Conservation (phyloP, 2,113 vertebrate genomes). For the Meleagris gallopavo region DNA sequence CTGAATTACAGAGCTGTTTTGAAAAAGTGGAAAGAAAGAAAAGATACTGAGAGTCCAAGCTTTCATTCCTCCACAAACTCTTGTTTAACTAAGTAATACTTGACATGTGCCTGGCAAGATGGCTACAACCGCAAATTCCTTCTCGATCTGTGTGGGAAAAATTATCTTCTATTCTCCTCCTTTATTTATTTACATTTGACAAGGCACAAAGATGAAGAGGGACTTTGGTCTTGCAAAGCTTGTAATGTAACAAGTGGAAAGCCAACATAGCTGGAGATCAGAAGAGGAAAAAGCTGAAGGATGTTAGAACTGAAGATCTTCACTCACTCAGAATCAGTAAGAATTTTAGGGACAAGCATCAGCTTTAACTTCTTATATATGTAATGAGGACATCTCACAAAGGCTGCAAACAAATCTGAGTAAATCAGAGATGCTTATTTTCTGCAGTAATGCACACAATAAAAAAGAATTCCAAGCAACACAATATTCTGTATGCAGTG, state of each 20-base stretch:
- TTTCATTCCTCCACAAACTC: not conserved
- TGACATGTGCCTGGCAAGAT: constrained; percentile 17
- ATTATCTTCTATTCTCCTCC: not conserved
- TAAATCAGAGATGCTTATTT: not conserved
- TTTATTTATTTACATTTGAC: constrained; percentile 31
- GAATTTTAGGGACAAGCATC: not conserved
- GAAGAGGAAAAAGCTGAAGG: not conserved
- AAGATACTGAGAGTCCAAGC: not conserved
- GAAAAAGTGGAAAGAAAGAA: not conserved
- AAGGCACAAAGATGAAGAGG: not conserved
- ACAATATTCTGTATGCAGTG: not conserved
- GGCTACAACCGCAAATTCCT: constrained; percentile 25
- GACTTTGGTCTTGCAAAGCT: not conserved
- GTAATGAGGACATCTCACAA: not conserved
- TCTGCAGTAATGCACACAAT: not conserved
- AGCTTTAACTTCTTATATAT: not conserved
- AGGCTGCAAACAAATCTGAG: not conserved
- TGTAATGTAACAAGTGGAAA: constrained; percentile 11
- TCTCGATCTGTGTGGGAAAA: constrained; percentile 15
- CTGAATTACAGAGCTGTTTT: not conserved
- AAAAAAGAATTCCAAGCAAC: not conserved
- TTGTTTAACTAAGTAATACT: not conserved
- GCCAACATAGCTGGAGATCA: not conserved
- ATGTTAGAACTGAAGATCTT: not conserved
- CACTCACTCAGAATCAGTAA: not conserved